phyloP scores from a whole-genome alignment of 2,888 invertebrate species.

The Lithosia quadra region DNA sequence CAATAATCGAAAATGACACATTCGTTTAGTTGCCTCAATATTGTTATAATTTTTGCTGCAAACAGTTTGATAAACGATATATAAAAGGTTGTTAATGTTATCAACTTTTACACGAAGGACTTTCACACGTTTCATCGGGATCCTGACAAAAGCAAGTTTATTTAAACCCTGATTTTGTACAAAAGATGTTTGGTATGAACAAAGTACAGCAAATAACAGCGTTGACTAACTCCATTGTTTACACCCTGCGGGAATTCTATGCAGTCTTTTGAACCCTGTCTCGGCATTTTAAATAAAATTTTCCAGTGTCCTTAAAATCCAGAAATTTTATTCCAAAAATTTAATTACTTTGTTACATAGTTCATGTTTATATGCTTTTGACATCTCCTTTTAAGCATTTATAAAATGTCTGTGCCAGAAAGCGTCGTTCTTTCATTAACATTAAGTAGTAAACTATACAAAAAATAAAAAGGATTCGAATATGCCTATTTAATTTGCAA shows the following conservation, averaged over 20 bases:
- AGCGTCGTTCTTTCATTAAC: not conserved
- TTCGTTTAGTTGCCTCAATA: not conserved
- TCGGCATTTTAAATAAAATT: slow-evolving; percentile 48
- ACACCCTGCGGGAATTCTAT: slow-evolving; percentile 56
- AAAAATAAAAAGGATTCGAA: not conserved
- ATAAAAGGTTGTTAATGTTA: slow-evolving; percentile 5
- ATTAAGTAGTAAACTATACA: not conserved
- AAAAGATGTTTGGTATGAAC: slow-evolving; percentile 41
- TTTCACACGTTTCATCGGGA: slow-evolving; percentile 27
- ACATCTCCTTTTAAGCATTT: not conserved
- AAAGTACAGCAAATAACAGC: slow-evolving; percentile 50
- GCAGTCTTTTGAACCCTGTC: slow-evolving; percentile 59
- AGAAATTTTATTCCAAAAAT: slow-evolving; percentile 17
- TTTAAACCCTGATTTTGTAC: slow-evolving; percentile 43
- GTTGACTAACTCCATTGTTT: slow-evolving; percentile 52
- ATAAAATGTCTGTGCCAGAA: not conserved
- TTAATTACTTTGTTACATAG: not conserved
- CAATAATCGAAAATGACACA: no score
- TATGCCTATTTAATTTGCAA: no score
- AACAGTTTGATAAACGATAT: not conserved
- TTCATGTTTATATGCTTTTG: slow-evolving; percentile 10
- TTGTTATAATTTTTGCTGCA: not conserved
- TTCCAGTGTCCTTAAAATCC: slow-evolving; percentile 27
- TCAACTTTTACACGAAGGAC: slow-evolving; percentile 20
- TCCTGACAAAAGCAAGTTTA: slow-evolving; percentile 27